phyloP scores from a whole-genome alignment of 92 coral and sea anemone species.

The Parazoanthus atlanticus region DNA sequence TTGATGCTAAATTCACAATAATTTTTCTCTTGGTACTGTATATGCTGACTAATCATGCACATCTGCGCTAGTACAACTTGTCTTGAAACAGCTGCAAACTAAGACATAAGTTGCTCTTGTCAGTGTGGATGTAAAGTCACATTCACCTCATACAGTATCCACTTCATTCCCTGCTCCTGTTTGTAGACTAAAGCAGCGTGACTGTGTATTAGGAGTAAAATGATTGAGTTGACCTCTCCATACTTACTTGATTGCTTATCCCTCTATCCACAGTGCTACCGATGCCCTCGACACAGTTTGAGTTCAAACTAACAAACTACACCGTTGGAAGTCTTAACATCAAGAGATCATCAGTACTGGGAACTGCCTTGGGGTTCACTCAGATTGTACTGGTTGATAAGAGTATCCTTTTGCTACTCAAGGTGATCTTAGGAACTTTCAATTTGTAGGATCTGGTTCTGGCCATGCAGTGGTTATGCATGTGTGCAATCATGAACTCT shows the following conservation, averaged over 20 bases:
- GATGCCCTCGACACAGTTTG: slow-evolving; percentile 96
- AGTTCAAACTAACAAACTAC: slow-evolving; percentile 79
- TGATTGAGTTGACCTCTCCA: not conserved
- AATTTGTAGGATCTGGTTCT: not conserved
- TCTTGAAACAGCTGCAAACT: too few relatives aligned
- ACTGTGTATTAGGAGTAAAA: not conserved
- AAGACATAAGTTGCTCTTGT: too few relatives aligned
- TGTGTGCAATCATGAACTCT: too few relatives aligned
- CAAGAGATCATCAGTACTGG: slow-evolving; percentile 78
- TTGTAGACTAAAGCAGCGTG: too few relatives aligned
- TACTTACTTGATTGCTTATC: not conserved
- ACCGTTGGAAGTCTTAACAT: slow-evolving; percentile 75
- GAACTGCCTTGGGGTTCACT: slow-evolving; percentile 74
- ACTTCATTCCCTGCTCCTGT: not conserved
- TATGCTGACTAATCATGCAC: too few relatives aligned
- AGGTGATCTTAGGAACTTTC: not conserved
- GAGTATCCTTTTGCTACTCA: slow-evolving; percentile 77
- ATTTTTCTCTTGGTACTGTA: too few relatives aligned
- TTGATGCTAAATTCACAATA: too few relatives aligned
- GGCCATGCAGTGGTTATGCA: not conserved
- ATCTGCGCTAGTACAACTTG: too few relatives aligned
- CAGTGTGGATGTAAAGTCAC: not conserved
- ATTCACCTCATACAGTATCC: too few relatives aligned
- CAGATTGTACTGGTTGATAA: slow-evolving; percentile 82
- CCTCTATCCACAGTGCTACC: slow-evolving; percentile 59